phyloP scores from a whole-genome alignment of 2,888 invertebrate species.

The Machimus atricapillus region DNA sequence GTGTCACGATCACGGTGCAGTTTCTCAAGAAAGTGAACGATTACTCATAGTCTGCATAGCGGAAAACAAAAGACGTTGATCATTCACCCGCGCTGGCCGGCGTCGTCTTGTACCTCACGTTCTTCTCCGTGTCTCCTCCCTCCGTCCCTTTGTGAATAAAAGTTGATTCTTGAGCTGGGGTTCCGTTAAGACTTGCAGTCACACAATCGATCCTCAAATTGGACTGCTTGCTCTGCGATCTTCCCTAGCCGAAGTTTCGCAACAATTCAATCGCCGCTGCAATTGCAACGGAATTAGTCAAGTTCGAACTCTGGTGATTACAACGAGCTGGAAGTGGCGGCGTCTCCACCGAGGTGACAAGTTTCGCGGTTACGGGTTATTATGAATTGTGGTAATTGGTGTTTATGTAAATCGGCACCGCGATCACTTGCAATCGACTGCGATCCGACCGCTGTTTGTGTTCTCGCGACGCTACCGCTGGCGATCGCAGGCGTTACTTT shows the following conservation, averaged over 20 bases:
- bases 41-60: conserved; percentile 18
- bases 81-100: conserved; percentile 32
- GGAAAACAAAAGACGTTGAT: conserved; percentile 37
- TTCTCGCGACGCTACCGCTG: not conserved
- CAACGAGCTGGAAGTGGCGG: not conserved
- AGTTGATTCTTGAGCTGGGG: not conserved
- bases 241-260: not conserved
- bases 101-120: not conserved
- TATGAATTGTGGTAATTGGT: conserved; percentile 42
- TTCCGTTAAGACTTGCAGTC: conserved; percentile 5
- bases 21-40: conserved; percentile 21
- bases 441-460: not conserved
- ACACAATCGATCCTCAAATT: not conserved
- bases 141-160: not conserved
- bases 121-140: not conserved
- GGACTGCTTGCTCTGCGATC: not conserved
- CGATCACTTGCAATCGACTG: not conserved
- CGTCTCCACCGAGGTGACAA: not conserved
- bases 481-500: not conserved
- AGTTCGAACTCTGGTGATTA: not conserved
- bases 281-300: not conserved
- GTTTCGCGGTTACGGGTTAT: conserved; percentile 32
- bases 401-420: conserved; percentile 41
- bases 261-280: not conserved
- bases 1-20: conserved; percentile 30